Conservation (phyloP, 1,140 invertebrate genomes). For the Magallana gigas region DNA sequence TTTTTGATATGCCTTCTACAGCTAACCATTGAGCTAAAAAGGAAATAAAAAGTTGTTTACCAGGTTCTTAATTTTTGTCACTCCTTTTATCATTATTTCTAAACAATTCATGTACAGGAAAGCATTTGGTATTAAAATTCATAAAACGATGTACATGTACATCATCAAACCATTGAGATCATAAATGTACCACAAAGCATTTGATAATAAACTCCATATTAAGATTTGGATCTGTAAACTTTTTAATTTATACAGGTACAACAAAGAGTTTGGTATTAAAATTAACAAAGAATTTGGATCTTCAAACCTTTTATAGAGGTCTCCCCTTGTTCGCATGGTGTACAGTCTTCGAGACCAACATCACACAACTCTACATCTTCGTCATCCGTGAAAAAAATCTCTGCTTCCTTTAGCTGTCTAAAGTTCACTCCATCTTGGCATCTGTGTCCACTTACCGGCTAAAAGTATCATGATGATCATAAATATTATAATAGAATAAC, state of each 20-base stretch:
- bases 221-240: too few species aligned
- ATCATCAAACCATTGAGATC: too few species aligned
- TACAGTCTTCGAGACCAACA: slow-evolving; percentile 62
- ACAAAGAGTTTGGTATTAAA: too few species aligned
- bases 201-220: too few species aligned
- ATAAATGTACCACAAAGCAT: too few species aligned
- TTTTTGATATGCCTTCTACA: slow-evolving; percentile 72
- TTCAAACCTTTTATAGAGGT: slow-evolving; percentile 72
- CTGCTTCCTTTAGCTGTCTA: slow-evolving; percentile 68
- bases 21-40: slow-evolving; percentile 72
- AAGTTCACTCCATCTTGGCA: slow-evolving; percentile 67
- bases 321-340: slow-evolving; percentile 68
- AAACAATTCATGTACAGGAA: too few species aligned
- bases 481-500: too few species aligned
- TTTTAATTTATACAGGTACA: too few species aligned
- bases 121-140: too few species aligned
- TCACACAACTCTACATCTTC: slow-evolving; percentile 66
- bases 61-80: too few species aligned
- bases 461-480: slow-evolving; percentile 28
- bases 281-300: neutral
- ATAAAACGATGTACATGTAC: too few species aligned
- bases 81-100: too few species aligned
- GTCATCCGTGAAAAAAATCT: slow-evolving; percentile 74
- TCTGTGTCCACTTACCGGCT: slow-evolving; percentile 74
- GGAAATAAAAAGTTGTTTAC: neutral